These are phyloP conservation scores for Lagocephalus sceleratus DNA, from an alignment of 2,797 vertebrate species.

Conservation along the genomic window DNA sequence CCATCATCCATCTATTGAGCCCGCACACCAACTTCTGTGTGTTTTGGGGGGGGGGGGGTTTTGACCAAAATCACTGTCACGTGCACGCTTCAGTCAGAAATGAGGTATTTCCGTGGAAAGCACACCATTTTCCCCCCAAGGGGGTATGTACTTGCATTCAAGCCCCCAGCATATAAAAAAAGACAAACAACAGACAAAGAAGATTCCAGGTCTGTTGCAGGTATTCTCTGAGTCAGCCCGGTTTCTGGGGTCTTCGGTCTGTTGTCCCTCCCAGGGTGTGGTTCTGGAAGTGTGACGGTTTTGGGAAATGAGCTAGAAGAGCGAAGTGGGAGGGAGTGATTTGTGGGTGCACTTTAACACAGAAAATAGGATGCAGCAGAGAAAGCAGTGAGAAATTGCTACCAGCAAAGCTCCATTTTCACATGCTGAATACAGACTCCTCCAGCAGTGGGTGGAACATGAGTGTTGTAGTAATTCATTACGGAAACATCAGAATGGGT, in stretches of 20 bases:
- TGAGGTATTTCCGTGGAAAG: conserved; percentile 1
- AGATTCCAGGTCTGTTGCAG: conserved; percentile 25
- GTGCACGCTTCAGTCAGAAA: conserved; percentile 10
- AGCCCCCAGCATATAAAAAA: neutral
- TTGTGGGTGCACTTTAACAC: conserved; percentile 12
- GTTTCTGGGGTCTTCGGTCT: conserved; percentile 23
- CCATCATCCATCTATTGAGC: conserved; percentile 18
- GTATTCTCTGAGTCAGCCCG: conserved; percentile 49
- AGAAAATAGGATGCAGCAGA: conserved; percentile 19
- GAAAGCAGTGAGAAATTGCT: conserved; percentile 3
- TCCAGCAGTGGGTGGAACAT: neutral
- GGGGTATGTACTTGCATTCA: conserved; percentile 7
- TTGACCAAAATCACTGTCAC: conserved; percentile 1
- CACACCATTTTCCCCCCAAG: neutral
- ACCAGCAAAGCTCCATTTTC: conserved; percentile 7
- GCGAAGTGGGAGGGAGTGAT: conserved; percentile 19
- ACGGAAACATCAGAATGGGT: neutral
- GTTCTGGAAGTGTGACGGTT: conserved; percentile 52
- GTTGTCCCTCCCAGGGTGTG: conserved; percentile 23
- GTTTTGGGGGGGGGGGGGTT: no score
- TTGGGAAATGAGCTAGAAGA: conserved; percentile 51
- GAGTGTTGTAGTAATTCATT: neutral
- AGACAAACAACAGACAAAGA: neutral
- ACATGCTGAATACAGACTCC: conserved; percentile 10
- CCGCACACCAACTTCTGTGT: conserved; percentile 27